phyloP scores from a whole-genome alignment of 2,888 invertebrate genomes.

The Drosophila formosana region DNA sequence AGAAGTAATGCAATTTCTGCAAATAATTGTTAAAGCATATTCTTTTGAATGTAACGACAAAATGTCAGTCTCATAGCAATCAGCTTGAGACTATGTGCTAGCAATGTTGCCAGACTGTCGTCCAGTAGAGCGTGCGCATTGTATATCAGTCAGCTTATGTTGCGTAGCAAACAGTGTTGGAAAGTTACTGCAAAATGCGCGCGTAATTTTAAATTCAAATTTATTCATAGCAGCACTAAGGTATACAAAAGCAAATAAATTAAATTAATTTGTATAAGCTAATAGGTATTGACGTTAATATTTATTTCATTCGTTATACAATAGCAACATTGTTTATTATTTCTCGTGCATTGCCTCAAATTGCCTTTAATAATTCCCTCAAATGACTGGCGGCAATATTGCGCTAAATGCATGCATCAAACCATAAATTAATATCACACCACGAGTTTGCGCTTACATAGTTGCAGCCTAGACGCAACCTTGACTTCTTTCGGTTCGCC shows the following conservation, averaged over 20 bases:
- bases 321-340: neutral
- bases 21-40: neutral
- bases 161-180: conserved; percentile 31
- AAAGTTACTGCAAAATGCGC: neutral
- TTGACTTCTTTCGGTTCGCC: conserved; percentile 50
- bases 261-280: neutral
- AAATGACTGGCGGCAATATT: conserved; percentile 45
- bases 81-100: conserved; percentile 9
- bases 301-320: neutral
- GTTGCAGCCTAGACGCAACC: conserved; percentile 60
- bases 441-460: conserved; percentile 49
- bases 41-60: conserved; percentile 8
- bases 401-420: conserved; percentile 41
- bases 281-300: neutral
- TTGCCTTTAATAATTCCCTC: conserved; percentile 3
- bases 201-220: conserved; percentile 9
- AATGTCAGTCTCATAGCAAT: neutral
- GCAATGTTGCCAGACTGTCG: conserved; percentile 40
- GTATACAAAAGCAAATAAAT: neutral
- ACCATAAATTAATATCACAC: conserved; percentile 68
- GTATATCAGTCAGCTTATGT: conserved; percentile 40
- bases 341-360: neutral
- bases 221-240: neutral
- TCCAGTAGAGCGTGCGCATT: rapidly evolving
- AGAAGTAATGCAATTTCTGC: neutral